Percentiles rank a stretch among this genome's conserved stretches.
phyloP scores from a whole-genome alignment of 2,797 vertebrate genomes.

The Lepus townsendii region DNA sequence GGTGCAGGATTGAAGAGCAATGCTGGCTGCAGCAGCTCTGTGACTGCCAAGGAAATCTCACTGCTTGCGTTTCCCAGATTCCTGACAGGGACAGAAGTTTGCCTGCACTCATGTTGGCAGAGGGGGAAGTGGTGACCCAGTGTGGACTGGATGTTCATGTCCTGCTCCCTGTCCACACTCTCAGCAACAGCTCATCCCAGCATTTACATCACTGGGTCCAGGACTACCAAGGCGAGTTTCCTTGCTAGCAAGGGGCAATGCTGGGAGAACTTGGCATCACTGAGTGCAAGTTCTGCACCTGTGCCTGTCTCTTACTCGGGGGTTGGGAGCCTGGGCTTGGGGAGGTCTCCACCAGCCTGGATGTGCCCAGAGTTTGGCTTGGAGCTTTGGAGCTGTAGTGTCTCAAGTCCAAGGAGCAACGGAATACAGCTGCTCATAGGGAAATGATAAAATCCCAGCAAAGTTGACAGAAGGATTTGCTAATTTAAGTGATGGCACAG shows the following conservation, averaged over 20 bases:
- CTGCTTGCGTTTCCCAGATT: background rate
- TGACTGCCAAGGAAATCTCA: background rate
- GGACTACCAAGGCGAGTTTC: background rate
- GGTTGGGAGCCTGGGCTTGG: no score
- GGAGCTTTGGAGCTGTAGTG: fast-evolving
- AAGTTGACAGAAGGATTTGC: background rate
- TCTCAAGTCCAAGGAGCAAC: fast-evolving
- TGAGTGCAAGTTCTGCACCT: fast-evolving
- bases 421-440: background rate
- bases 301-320: background rate
- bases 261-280: fast-evolving
- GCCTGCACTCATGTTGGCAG: no score
- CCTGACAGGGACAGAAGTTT: background rate
- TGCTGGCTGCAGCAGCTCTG: background rate
- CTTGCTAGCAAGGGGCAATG: background rate
- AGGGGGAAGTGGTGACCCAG: background rate
- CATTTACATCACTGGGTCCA: background rate
- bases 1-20: background rate
- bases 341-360: no score
- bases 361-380: no score
- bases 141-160: no score
- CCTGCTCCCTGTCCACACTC: no score
- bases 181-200: no score
- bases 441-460: no score
- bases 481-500: no score